Conservation (phyloP, 2,888 invertebrate genomes). For the Tetranychus piercei region DNA sequence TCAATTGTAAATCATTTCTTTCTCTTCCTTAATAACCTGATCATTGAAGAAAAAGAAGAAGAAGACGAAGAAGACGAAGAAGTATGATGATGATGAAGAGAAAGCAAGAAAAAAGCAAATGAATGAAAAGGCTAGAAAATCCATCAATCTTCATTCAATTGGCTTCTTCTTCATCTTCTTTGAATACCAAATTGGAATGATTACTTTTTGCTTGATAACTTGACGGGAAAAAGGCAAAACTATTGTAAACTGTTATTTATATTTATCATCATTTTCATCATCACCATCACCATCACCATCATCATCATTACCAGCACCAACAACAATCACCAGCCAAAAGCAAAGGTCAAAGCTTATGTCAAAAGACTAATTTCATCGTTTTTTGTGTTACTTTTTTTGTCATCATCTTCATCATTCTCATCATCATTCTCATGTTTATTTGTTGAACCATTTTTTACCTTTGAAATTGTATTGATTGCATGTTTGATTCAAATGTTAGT, state of each 20-base stretch:
- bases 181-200: background rate
- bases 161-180: background rate
- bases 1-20: background rate
- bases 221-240: background rate
- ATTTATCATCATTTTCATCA: background rate
- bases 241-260: background rate
- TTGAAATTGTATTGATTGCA: too few relatives aligned
- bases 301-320: background rate
- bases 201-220: too few relatives aligned
- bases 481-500: background rate
- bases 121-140: background rate
- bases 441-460: background rate
- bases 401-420: background rate
- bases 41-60: background rate
- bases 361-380: background rate
- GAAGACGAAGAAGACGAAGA: background rate
- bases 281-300: background rate
- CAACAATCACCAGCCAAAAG: too few relatives aligned
- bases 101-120: background rate
- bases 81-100: background rate
- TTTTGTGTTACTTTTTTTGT: background rate
- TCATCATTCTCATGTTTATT: background rate
- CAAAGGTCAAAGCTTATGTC: background rate
- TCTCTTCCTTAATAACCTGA: background rate
- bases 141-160: conserved; percentile 1